Evolutionary conservation across 2,888 invertebrate species (phyloP), one percentile per base, ranked within the genome.

Genomic region (Ptychoptera contaminata): DNA sequence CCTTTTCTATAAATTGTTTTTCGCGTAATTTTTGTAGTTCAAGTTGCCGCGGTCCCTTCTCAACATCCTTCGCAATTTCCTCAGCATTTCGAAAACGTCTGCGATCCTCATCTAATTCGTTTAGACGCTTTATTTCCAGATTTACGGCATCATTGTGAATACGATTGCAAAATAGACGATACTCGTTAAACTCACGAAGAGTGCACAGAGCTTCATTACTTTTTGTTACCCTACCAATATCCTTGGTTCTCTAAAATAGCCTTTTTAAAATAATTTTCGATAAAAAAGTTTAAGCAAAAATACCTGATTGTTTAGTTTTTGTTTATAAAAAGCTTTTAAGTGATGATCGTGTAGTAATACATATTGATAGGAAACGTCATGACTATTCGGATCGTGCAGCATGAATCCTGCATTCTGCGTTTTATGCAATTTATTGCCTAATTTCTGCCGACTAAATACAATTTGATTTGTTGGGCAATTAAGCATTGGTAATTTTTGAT

Each of bases 101-200:
- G 7, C 23, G 23, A 23, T 23, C 23, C 23, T 23, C 23, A 23
- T 7, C 3, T 23, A 23, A 7, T 23, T 23, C 23, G 23, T 23
- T 7, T 5, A 3, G 23, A 5, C 23, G 23, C 7, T 23, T 23
- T 23, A 23, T 23, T 23, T 23, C 23, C 23, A 23, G 54, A 46
- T 72, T 67, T 46, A 75, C 69, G 44, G 67, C 62, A 45, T 72
- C 72, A 59, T 73, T 67, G 48, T 72, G 71, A 14, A 68, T 67
- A 47, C 71, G 70, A 50, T 73, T 71, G 43, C 77, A 57, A 50
- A 73, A 73, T 50, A 71, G 70, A 45, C 78, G 69, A 61, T 76
- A 76, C 49, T 72, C 68, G 55, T 78, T 78, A 56, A 77, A 78
- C 52, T 77, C 76, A 48, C 72, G 72, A 14, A 77, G 57, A 2